phyloP scores from a whole-genome alignment of 2,113 vertebrate species.

The Aldabrachelys gigantea region DNA sequence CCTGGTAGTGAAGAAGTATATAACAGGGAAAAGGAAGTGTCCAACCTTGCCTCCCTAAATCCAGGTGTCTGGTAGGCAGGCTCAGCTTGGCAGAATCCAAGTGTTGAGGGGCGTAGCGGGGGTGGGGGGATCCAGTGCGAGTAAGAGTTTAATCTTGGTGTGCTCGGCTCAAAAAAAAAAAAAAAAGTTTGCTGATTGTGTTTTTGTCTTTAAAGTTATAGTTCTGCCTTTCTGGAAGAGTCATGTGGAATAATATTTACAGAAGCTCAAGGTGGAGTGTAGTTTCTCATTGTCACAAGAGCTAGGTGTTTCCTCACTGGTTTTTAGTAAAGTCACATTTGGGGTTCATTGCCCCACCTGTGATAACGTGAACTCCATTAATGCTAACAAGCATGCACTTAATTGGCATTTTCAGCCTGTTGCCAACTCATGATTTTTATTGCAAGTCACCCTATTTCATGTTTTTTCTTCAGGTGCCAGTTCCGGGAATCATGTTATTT shows the following conservation, averaged over 20 bases:
- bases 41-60: too few relatives aligned
- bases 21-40: too few relatives aligned
- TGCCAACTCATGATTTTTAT: neutral
- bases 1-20: neutral
- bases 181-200: too few relatives aligned
- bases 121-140: too few relatives aligned
- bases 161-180: neutral
- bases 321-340: neutral
- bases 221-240: too few relatives aligned
- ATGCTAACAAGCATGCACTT: neutral
- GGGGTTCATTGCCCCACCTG: neutral
- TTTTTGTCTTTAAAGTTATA: too few relatives aligned
- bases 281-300: neutral
- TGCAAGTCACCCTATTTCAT: neutral
- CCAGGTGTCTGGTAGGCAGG: too few relatives aligned
- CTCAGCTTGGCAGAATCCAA: too few relatives aligned
- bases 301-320: neutral
- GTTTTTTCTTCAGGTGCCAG: neutral
- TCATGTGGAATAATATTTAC: neutral
- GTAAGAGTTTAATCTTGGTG: too few relatives aligned
- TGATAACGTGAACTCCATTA: neutral
- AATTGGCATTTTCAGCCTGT: neutral
- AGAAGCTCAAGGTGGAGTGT: neutral
- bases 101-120: too few relatives aligned
- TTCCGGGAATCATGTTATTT: neutral